Evolutionary conservation across 2,797 vertebrate species (phyloP).

Genomic region (Astyanax mexicanus): DNA sequence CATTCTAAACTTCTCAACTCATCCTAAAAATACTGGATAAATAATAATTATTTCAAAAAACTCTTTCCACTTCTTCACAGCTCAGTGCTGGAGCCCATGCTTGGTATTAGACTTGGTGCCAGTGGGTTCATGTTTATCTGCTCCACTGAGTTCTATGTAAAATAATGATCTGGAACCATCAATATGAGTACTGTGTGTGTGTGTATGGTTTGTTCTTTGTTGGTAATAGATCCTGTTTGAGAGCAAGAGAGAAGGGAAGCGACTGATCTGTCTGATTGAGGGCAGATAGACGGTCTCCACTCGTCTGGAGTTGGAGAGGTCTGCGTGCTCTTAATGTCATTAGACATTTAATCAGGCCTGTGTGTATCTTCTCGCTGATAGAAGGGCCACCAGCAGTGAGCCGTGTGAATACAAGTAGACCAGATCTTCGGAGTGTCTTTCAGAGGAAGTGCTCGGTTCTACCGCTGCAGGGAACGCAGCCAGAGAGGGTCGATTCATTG

Average conservation of each 20-base stretch:
- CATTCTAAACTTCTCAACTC: too few species aligned
- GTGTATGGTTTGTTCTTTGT: not conserved
- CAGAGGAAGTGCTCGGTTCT: not conserved
- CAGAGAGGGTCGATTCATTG: not conserved
- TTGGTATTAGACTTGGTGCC: too few species aligned
- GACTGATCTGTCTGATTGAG: not conserved
- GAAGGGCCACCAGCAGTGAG: constrained; percentile 32
- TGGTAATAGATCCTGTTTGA: not conserved
- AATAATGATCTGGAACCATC: too few species aligned
- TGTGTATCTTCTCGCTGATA: constrained; percentile 63
- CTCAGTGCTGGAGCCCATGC: too few species aligned
- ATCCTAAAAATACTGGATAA: too few species aligned
- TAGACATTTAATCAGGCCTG: constrained; percentile 48
- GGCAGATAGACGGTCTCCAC: not conserved
- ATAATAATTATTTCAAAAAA: too few species aligned
- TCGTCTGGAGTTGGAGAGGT: not conserved
- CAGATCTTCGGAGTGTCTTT: not conserved
- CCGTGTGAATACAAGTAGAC: constrained; percentile 1
- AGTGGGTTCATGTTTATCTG: too few species aligned
- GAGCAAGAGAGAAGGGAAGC: not conserved
- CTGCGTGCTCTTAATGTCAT: constrained; percentile 55
- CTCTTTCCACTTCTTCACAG: too few species aligned
- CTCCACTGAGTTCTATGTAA: too few species aligned
- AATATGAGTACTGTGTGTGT: too few species aligned
- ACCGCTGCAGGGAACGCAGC: not conserved